These are phyloP conservation scores for Neotoxoptera formosana DNA, from an alignment of 1,140 invertebrate species.

Conservation along the genomic window DNA sequence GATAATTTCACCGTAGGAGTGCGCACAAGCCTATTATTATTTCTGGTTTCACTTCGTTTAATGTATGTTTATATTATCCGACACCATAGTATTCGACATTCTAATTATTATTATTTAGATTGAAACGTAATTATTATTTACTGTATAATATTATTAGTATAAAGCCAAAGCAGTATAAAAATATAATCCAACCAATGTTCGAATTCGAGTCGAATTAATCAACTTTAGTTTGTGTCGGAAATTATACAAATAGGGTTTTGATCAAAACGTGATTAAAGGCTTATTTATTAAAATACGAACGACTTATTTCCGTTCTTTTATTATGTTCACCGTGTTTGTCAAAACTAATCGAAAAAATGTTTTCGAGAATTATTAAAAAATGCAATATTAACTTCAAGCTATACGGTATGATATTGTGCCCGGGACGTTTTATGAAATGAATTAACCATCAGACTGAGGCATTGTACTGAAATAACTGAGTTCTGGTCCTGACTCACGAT, in stretches of 20 bases:
- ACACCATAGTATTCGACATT: not conserved
- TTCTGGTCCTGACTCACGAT: too few relatives aligned
- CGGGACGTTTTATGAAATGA: too few relatives aligned
- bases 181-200: not conserved
- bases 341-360: not conserved
- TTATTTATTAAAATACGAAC: not conserved
- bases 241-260: not conserved
- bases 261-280: not conserved
- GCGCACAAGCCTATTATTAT: not conserved
- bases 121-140: not conserved
- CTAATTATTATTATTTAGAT: slow-evolving; percentile 8
- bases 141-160: not conserved
- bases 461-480: too few relatives aligned
- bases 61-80: not conserved
- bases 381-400: not conserved
- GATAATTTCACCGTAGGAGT: not conserved
- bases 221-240: not conserved
- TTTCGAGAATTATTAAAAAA: not conserved
- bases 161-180: not conserved
- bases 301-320: not conserved
- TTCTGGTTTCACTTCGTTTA: not conserved
- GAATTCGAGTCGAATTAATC: not conserved
- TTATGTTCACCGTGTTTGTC: not conserved
- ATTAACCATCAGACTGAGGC: too few relatives aligned
- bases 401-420: too few relatives aligned